These are phyloP conservation scores for Catostomus latipinnis DNA, from an alignment of 2,797 vertebrate species.

Conservation along the genomic window DNA sequence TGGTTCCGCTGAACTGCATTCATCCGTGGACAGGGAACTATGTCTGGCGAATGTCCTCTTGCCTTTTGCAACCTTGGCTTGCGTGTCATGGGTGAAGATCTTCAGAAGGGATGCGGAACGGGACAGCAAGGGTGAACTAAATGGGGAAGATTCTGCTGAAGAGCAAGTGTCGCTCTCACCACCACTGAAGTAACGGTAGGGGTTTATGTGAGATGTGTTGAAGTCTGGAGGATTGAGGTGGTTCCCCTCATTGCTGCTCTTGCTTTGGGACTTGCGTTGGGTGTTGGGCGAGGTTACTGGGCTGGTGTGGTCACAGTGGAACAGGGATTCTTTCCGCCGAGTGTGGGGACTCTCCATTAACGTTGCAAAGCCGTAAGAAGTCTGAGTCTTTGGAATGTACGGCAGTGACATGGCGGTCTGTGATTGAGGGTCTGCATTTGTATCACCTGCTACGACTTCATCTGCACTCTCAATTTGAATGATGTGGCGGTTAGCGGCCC, in stretches of 20 bases:
- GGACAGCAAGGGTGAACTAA: slow-evolving; percentile 91
- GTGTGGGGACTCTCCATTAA: slow-evolving; percentile 96
- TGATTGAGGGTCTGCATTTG: slow-evolving; percentile 88
- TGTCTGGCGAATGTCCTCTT: slow-evolving; percentile 90
- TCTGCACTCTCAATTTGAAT: slow-evolving; percentile 84
- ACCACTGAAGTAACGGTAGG: slow-evolving; percentile 91
- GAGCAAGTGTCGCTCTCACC: slow-evolving; percentile 97
- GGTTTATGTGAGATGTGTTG: slow-evolving; percentile 86
- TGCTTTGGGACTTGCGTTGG: slow-evolving; percentile 70
- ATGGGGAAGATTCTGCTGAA: slow-evolving; percentile 94
- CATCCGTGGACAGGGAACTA: slow-evolving; percentile 93
- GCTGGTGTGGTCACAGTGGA: slow-evolving; percentile 92
- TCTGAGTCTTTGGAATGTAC: slow-evolving; percentile 94
- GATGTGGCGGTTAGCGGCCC: slow-evolving; percentile 88
- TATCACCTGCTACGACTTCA: slow-evolving; percentile 81
- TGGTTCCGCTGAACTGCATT: slow-evolving; percentile 92
- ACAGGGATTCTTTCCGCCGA: slow-evolving; percentile 92
- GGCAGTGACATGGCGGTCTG: slow-evolving; percentile 93
- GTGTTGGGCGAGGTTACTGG: slow-evolving; percentile 87
- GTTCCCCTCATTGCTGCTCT: slow-evolving; percentile 64
- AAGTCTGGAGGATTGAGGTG: slow-evolving; percentile 82
- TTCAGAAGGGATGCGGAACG: slow-evolving; percentile 94
- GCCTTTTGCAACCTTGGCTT: slow-evolving; percentile 92
- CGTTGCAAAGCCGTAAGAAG: slow-evolving; percentile 92
- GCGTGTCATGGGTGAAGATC: slow-evolving; percentile 93